These are phyloP conservation scores for Narcine bancroftii DNA, from an alignment of 2,113 vertebrate species.

Conservation along the genomic window DNA sequence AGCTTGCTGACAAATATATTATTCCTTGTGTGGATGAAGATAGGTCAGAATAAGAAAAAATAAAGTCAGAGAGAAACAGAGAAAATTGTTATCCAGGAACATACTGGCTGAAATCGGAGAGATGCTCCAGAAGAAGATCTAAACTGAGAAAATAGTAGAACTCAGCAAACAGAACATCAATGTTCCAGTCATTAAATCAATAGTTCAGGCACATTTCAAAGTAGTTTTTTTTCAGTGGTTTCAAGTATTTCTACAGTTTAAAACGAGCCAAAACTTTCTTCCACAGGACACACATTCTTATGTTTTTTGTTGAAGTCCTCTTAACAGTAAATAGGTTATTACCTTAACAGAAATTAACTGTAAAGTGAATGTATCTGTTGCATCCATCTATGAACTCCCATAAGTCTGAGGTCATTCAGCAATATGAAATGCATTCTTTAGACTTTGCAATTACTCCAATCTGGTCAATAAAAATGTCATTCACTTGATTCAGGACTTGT, in stretches of 20 bases:
- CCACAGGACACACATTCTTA: neutral
- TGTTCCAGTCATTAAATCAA: neutral
- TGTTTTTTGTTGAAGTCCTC: slow-evolving; percentile 20
- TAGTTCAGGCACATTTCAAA: neutral
- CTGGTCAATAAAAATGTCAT: slow-evolving; percentile 10
- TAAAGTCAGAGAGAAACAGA: neutral
- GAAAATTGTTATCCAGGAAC: neutral
- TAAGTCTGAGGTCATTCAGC: slow-evolving; percentile 27
- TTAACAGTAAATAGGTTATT: slow-evolving; percentile 2
- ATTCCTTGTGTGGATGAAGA: neutral
- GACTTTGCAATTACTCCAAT: neutral
- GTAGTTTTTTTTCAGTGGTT: neutral
- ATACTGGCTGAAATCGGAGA: neutral
- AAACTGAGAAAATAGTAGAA: neutral
- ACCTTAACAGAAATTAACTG: slow-evolving; percentile 25
- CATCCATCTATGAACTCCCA: slow-evolving; percentile 32
- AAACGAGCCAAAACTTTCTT: neutral
- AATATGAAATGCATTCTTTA: neutral
- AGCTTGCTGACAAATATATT: neutral
- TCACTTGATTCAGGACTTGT: neutral
- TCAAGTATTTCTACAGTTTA: neutral
- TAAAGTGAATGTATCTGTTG: slow-evolving; percentile 23
- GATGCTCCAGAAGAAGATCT: neutral
- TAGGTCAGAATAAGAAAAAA: neutral
- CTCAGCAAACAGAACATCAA: neutral